These are phyloP conservation scores for Hirundichthys speculiger DNA, from an alignment of 2,113 vertebrate species.

Conservation along the genomic window DNA sequence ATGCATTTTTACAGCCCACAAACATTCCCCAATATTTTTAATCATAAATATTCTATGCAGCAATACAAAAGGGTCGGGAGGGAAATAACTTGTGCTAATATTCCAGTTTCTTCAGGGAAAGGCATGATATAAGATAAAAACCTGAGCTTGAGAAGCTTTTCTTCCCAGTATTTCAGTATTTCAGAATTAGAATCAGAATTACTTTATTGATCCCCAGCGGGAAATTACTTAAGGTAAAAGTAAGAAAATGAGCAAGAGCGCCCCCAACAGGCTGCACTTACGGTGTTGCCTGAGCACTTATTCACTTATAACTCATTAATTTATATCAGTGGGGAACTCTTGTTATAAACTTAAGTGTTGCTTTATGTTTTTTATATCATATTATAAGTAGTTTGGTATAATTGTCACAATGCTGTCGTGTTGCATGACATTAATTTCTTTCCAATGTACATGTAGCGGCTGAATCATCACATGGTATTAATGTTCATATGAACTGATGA, in stretches of 20 bases:
- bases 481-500: not conserved
- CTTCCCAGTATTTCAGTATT: not conserved
- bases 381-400: slow-evolving; percentile 4
- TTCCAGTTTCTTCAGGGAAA: slow-evolving; percentile 15
- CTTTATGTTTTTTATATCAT: no score
- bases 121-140: slow-evolving; percentile 2
- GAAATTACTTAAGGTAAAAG: no score
- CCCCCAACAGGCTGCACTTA: no score
- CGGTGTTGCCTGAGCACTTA: no score
- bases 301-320: no score
- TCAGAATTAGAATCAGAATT: no score
- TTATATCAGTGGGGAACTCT: not conserved
- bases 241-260: no score
- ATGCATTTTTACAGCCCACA: slow-evolving; percentile 61
- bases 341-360: not conserved
- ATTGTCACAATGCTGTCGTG: slow-evolving; percentile 25
- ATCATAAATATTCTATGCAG: slow-evolving; percentile 61
- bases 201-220: no score
- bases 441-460: no score
- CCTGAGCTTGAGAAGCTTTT: not conserved
- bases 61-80: slow-evolving; percentile 9
- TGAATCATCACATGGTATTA: no score
- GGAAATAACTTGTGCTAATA: slow-evolving; percentile 29
- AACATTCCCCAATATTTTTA: slow-evolving; percentile 56
- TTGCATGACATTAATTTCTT: slow-evolving; percentile 20